Evolutionary conservation across 30 jellyfish, hydroid and myxozoan genomes (phyloP).

Genomic region (Pseudorhiza aurosa): DNA sequence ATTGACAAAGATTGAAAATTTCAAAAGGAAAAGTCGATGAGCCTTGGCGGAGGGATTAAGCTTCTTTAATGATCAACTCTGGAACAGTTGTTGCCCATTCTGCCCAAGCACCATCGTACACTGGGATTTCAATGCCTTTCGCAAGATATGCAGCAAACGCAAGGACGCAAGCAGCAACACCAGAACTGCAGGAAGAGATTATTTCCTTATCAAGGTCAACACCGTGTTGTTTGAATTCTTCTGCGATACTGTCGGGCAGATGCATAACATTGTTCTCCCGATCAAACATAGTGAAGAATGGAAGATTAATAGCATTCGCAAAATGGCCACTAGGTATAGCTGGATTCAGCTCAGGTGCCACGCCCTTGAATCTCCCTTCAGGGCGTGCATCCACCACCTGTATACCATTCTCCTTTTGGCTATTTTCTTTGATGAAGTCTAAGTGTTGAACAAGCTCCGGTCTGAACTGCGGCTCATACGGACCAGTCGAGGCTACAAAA

Average conservation of each 20-base stretch:
- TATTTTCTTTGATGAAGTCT: slow-evolving; percentile 61
- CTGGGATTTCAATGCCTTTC: slow-evolving; percentile 34
- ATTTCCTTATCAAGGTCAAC: slow-evolving; percentile 65
- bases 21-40: no score
- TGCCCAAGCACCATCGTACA: slow-evolving; percentile 77
- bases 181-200: slow-evolving; percentile 63
- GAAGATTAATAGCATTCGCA: slow-evolving; percentile 56
- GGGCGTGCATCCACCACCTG: slow-evolving; percentile 79
- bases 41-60: not conserved
- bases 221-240: slow-evolving; percentile 44
- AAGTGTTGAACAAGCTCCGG: slow-evolving; percentile 72
- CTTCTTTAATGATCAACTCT: slow-evolving; percentile 51
- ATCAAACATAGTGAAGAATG: slow-evolving; percentile 40
- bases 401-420: slow-evolving; percentile 30
- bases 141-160: slow-evolving; percentile 32
- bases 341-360: slow-evolving; percentile 76
- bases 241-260: slow-evolving; percentile 27
- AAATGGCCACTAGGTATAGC: slow-evolving; percentile 81
- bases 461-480: slow-evolving; percentile 38
- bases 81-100: slow-evolving; percentile 77
- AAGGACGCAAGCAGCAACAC: slow-evolving; percentile 62
- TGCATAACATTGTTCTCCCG: slow-evolving; percentile 54
- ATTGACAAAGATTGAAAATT: no score
- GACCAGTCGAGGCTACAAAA: slow-evolving; percentile 27
- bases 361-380: slow-evolving; percentile 71